Evolutionary conservation across 2,113 vertebrate species (phyloP).

Genomic region (Salvelinus sp.): DNA sequence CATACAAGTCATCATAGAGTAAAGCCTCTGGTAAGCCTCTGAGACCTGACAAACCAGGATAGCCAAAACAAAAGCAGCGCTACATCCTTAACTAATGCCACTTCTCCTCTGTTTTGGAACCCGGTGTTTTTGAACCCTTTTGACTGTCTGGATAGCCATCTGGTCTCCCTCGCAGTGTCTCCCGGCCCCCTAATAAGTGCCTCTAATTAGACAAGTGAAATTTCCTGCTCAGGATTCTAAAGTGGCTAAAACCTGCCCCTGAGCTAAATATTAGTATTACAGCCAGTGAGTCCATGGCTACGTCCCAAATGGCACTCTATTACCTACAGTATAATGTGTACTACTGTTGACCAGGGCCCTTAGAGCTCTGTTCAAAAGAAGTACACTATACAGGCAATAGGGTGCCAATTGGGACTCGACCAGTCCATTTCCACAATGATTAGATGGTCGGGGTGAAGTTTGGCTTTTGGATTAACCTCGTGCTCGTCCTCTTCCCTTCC

Average conservation of each 20-base stretch:
- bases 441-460: conserved; percentile 61
- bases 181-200: conserved; percentile 42
- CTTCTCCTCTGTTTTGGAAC: conserved; percentile 16
- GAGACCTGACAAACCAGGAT: neutral
- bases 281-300: conserved; percentile 8
- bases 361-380: too few species aligned
- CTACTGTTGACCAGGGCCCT: too few species aligned
- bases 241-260: conserved; percentile 26
- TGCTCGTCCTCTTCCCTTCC: conserved; percentile 7
- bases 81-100: neutral
- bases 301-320: too few species aligned
- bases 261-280: conserved; percentile 64
- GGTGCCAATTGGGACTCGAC: neutral
- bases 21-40: neutral
- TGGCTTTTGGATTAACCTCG: conserved; percentile 60
- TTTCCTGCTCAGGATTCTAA: conserved; percentile 39
- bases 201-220: conserved; percentile 51
- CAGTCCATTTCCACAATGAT: conserved; percentile 57
- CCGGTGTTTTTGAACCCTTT: conserved; percentile 37
- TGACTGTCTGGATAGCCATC: conserved; percentile 30
- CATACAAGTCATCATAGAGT: neutral
- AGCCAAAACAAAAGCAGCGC: neutral
- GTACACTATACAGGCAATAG: too few species aligned
- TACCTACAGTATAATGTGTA: too few species aligned
- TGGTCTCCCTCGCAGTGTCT: conserved; percentile 26